Evolutionary conservation across 37 sponge, comb jelly and placozoan species (phyloP).

Genomic region (Theonella swinhoei): DNA sequence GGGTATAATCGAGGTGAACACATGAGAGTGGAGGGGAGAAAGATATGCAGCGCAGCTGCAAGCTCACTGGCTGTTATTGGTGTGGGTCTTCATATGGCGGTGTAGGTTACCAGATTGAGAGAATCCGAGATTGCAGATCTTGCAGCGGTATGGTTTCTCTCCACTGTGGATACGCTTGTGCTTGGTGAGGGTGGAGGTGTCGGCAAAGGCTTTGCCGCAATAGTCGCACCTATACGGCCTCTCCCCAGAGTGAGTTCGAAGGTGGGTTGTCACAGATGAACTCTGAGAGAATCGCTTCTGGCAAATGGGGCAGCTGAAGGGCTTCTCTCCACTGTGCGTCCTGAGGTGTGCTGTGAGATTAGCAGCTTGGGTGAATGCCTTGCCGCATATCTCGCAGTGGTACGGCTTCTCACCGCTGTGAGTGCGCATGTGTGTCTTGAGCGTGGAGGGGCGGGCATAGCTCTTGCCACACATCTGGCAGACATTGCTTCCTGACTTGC

Average conservation of each 20-base stretch:
- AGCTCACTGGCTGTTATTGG: slow-evolving; percentile 26
- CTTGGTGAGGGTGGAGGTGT: slow-evolving; percentile 98
- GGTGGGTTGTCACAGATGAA: slow-evolving; percentile 97
- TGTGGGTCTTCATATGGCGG: slow-evolving; percentile 99
- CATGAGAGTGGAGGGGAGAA: slow-evolving; percentile 3
- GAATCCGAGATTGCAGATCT: slow-evolving; percentile 91
- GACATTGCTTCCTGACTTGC: slow-evolving; percentile 54
- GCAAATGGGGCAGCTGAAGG: slow-evolving; percentile 94
- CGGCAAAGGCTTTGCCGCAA: slow-evolving; percentile 93
- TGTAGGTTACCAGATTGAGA: slow-evolving; percentile 96
- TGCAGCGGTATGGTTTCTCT: slow-evolving; percentile 97
- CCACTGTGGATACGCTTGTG: slow-evolving; percentile 95
- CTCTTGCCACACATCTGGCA: slow-evolving; percentile 97
- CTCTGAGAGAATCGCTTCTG: slow-evolving; percentile 93
- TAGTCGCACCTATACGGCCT: slow-evolving; percentile 91
- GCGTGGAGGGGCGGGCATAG: slow-evolving; percentile 95
- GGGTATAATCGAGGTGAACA: background rate
- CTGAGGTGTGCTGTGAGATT: slow-evolving; percentile 97
- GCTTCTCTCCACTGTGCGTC: slow-evolving; percentile 98
- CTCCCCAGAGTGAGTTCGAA: slow-evolving; percentile 97
- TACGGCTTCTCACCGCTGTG: slow-evolving; percentile 98
- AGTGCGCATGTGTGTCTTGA: slow-evolving; percentile 93
- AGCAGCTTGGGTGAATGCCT: slow-evolving; percentile 98
- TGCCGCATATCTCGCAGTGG: slow-evolving; percentile 84
- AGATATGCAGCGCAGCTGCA: background rate